Base-by-base conservation (phyloP, 1,140 invertebrate species). In the Argopecten irradians region DNA sequence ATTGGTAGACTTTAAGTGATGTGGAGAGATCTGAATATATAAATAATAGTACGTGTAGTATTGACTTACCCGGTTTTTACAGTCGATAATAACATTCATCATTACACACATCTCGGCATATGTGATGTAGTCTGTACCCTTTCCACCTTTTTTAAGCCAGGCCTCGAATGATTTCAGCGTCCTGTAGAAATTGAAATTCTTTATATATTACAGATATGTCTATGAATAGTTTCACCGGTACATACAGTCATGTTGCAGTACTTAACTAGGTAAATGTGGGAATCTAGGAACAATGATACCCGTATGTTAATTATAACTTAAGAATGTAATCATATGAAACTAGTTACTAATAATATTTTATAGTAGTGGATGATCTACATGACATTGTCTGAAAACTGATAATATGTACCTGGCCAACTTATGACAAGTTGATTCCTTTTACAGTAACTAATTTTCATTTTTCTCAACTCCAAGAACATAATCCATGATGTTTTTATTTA, bases 101-200 rank as follows among this genome's bases (percentile, higher is more conserved):
- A 99, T 99, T 14, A 99, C 98, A 96, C 99, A 99, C 96, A 99
- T 98, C 96, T 99, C 99, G 11, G 98, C 97, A 1, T 98, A 99
- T 90, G 99, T 97, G 89, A 99, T 98, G 95, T 99, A 99, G 96
- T 99, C 99, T 39, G 98, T 99, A 14, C 98, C 99, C 94, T 95
- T 95, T 71, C 99, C 97, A 85, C 98, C 98, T 96, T 99, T 99
- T 95, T 99, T 99, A 87, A 99, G 96, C 98, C 98, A 99, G 28
- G 97, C 97, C 96, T 99, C 98, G 95, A 97, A 97, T 33, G 96
- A 95, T 92, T 96, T 96, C 89, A 96, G 93, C 9, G 96, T 97
- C 90, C 96, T 96, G 90, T 46, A 32, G 85, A 89, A 28, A 19
- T 84, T 28, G 19, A 34, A 84, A 55, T 39, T 11, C 33, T 55